Evolutionary conservation across 2,888 invertebrate species (phyloP).

Genomic region (Lacanobia oleracea): DNA sequence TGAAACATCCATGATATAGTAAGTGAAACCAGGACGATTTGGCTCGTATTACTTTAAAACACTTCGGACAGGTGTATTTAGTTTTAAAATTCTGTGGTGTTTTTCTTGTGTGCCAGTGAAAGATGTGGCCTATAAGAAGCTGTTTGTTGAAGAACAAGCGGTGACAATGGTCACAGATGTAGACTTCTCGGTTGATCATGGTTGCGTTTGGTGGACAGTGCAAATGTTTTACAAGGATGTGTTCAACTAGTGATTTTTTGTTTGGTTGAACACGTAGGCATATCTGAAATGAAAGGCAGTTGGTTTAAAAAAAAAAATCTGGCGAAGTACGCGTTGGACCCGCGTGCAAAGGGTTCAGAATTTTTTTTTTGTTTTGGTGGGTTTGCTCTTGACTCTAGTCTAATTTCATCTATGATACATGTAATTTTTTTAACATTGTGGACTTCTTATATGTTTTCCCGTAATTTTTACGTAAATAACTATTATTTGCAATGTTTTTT

Average conservation of each 20-base stretch:
- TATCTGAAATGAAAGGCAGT: slow-evolving; percentile 69
- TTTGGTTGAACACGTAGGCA: slow-evolving; percentile 67
- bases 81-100: rapidly evolving
- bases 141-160: slow-evolving; percentile 80
- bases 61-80: slow-evolving; percentile 70
- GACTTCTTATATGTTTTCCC: no score
- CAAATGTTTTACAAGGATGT: slow-evolving; percentile 75
- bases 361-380: no score
- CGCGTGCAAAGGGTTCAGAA: no score
- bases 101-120: slow-evolving; percentile 17
- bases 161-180: slow-evolving; percentile 75
- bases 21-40: slow-evolving; percentile 72
- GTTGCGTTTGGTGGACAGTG: slow-evolving; percentile 70
- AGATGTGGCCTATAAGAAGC: slow-evolving; percentile 70
- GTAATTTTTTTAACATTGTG: no score
- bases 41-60: slow-evolving; percentile 47
- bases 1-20: slow-evolving; percentile 69
- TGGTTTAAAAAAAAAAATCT: neutral
- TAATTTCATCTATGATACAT: no score
- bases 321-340: no score
- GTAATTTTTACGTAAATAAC: no score
- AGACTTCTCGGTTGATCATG: slow-evolving; percentile 76
- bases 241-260: slow-evolving; percentile 61
- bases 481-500: no score
- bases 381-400: no score